These are phyloP conservation scores for Pharmacophagus antenor DNA, from an alignment of 2,888 invertebrate genomes.

Conservation along the genomic window DNA sequence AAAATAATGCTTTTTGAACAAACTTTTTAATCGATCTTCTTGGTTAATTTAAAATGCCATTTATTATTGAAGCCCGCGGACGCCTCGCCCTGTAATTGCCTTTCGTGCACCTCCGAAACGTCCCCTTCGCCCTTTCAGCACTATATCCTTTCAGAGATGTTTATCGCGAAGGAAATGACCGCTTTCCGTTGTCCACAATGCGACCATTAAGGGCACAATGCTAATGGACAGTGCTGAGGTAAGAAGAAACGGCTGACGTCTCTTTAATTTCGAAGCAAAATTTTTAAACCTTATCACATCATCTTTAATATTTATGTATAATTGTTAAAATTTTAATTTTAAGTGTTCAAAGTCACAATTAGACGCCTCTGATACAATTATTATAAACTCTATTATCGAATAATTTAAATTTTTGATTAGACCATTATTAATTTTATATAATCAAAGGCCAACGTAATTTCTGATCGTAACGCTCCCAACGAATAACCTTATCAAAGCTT, in stretches of 20 bases:
- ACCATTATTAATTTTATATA: too few relatives aligned
- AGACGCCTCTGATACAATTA: too few relatives aligned
- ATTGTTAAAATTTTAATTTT: too few relatives aligned
- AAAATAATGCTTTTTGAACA: background rate
- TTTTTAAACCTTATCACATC: too few relatives aligned
- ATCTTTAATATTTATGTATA: background rate
- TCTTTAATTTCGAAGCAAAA: conserved; percentile 12
- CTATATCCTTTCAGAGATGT: conserved; percentile 71
- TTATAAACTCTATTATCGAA: too few relatives aligned
- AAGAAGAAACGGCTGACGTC: conserved; percentile 27
- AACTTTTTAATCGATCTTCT: conserved; percentile 37
- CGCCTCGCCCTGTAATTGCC: conserved; percentile 64
- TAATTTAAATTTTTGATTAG: too few relatives aligned
- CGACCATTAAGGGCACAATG: conserved; percentile 73
- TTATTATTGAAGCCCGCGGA: conserved; percentile 46
- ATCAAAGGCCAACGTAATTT: background rate
- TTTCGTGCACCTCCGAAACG: conserved; percentile 60
- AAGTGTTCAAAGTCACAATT: too few relatives aligned
- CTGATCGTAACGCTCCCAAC: conserved; percentile 18
- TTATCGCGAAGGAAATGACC: conserved; percentile 79
- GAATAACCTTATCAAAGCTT: conserved; percentile 65
- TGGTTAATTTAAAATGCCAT: conserved; percentile 57
- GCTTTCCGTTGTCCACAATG: conserved; percentile 78
- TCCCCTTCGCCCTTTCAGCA: conserved; percentile 72
- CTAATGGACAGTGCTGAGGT: conserved; percentile 68